Conservation (phyloP, 1,140 invertebrate genomes). For the Ostrea denselamellosa region DNA sequence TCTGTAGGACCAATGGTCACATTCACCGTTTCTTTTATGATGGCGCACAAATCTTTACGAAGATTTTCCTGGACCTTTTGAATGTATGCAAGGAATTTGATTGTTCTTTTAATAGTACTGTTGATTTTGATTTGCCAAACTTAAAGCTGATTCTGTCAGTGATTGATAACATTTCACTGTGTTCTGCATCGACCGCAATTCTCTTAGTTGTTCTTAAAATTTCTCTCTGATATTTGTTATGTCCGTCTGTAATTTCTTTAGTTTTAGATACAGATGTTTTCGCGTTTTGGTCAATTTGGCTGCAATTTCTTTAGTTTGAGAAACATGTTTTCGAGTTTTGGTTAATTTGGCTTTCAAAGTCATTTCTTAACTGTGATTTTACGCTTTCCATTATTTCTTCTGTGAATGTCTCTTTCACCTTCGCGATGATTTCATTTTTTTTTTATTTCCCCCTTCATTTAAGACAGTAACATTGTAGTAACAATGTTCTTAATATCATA, state of each 20-base stretch:
- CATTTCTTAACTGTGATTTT: neutral
- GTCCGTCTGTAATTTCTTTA: neutral
- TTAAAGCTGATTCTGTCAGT: neutral
- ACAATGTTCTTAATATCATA: neutral
- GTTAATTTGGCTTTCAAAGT: neutral
- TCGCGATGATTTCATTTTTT: neutral
- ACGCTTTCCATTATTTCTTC: neutral
- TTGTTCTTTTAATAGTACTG: too few species aligned
- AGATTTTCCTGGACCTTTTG: constrained; percentile 20
- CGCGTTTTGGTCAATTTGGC: too few species aligned
- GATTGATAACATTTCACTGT: neutral
- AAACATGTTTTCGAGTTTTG: too few species aligned
- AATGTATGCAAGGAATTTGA: too few species aligned
- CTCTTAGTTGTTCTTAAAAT: neutral
- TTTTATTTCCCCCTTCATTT: neutral
- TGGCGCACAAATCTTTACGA: neutral
- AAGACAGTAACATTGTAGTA: too few species aligned
- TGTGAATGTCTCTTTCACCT: neutral
- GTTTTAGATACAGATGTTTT: neutral
- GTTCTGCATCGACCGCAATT: neutral
- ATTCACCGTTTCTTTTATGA: too few species aligned
- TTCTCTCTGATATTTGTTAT: neutral
- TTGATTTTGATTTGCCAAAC: neutral
- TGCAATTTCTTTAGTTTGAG: too few species aligned
- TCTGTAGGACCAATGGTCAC: constrained; percentile 24